Conservation (phyloP, 2,113 vertebrate species). For the Rhinolophus ferrumequinum region DNA sequence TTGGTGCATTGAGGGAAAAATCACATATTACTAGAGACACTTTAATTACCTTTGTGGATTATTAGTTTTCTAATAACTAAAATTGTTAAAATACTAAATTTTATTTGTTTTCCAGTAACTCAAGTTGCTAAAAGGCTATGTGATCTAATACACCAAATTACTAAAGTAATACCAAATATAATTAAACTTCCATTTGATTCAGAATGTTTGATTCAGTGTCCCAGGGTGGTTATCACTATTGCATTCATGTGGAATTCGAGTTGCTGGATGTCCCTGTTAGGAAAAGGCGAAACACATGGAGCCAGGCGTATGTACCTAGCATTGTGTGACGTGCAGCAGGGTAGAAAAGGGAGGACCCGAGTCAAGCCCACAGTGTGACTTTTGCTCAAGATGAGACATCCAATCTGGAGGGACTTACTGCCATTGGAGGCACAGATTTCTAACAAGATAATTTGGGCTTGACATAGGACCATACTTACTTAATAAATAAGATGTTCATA, state of each 20-base stretch:
- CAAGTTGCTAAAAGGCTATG: constrained; percentile 15
- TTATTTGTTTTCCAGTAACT: constrained; percentile 8
- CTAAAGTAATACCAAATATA: constrained; percentile 17
- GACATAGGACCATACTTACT: background rate
- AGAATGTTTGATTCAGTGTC: background rate
- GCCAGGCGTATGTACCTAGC: background rate
- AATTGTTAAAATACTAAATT: constrained; percentile 38
- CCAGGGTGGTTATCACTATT: background rate
- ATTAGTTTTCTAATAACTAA: constrained; percentile 20
- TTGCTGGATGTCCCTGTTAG: background rate
- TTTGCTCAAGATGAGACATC: background rate
- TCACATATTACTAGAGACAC: background rate
- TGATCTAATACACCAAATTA: background rate
- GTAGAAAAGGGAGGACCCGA: background rate
- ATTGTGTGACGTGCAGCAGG: background rate
- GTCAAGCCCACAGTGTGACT: background rate
- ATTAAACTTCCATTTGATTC: constrained; percentile 46
- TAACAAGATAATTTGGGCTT: background rate
- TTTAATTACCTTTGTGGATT: constrained; percentile 37
- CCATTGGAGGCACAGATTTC: background rate
- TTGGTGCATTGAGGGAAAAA: background rate
- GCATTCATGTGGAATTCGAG: background rate
- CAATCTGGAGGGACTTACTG: background rate
- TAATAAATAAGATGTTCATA: background rate
- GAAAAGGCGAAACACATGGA: background rate